phyloP scores from a whole-genome alignment of 2,888 invertebrate species.

The Atherix ibis region DNA sequence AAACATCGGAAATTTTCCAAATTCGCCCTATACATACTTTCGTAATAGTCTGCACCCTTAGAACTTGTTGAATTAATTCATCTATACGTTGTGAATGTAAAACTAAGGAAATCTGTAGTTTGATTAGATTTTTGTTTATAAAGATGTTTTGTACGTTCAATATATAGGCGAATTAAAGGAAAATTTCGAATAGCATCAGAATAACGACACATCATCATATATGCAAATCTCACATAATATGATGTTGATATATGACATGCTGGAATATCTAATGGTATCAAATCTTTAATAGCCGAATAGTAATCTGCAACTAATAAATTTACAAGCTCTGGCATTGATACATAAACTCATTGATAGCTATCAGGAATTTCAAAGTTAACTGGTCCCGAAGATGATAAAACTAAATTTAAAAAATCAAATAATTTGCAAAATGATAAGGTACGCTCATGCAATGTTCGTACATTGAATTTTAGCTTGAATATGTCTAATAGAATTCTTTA shows the following conservation, averaged over 20 bases:
- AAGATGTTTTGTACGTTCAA: conserved; percentile 87
- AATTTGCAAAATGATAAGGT: conserved; percentile 96
- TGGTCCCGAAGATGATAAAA: conserved; percentile 77
- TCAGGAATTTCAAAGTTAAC: conserved; percentile 86
- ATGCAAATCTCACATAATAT: conserved; percentile 98
- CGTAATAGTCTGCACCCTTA: conserved; percentile 79
- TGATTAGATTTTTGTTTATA: conserved; percentile 86
- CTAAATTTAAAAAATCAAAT: conserved; percentile 93
- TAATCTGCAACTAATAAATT: conserved; percentile 97
- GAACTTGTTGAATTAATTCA: conserved; percentile 83
- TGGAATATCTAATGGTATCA: conserved; percentile 94
- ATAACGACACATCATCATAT: conserved; percentile 99
- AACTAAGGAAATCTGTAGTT: conserved; percentile 90
- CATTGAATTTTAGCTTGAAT: conserved; percentile 86
- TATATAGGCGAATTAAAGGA: conserved; percentile 88
- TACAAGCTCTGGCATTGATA: conserved; percentile 93
- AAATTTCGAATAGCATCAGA: conserved; percentile 96
- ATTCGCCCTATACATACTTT: conserved; percentile 97
- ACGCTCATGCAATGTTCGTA: conserved; percentile 75
- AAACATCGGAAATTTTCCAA: conserved; percentile 84
- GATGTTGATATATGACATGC: conserved; percentile 98
- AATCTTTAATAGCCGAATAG: conserved; percentile 88
- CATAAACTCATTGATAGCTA: conserved; percentile 98
- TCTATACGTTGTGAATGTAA: conserved; percentile 97
- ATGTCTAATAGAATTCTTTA: conserved; percentile 95